These are phyloP conservation scores for Cyclura pinguis DNA, from an alignment of 2,797 vertebrate species.

Conservation along the genomic window DNA sequence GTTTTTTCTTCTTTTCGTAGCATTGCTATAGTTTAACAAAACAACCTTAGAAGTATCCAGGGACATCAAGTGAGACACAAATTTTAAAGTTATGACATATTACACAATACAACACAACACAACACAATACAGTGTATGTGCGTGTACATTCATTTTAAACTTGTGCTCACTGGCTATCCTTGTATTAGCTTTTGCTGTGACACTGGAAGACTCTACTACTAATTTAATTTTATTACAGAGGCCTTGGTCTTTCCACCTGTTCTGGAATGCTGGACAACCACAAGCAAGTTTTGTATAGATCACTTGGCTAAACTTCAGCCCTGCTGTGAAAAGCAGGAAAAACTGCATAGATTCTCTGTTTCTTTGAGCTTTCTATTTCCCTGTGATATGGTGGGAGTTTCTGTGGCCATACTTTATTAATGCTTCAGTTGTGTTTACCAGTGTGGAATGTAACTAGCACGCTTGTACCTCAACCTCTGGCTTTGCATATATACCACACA, in stretches of 20 bases:
- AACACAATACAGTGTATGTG: not conserved
- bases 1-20: accelerated
- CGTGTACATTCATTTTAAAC: not conserved
- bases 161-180: not conserved
- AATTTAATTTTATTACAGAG: conserved; percentile 28
- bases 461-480: conserved; percentile 34
- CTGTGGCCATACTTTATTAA: conserved; percentile 24
- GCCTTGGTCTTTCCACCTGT: conserved; percentile 6
- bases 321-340: accelerated
- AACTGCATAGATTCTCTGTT: not conserved
- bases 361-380: conserved; percentile 32
- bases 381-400: not conserved
- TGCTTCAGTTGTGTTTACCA: conserved; percentile 13
- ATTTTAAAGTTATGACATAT: conserved; percentile 1
- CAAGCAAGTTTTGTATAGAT: not conserved
- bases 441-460: conserved; percentile 25
- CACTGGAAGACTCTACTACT: not conserved
- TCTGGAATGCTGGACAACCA: not conserved
- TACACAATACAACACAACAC: too few relatives aligned
- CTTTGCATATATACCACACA: conserved; percentile 20
- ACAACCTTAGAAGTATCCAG: conserved; percentile 1
- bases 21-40: not conserved
- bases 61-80: not conserved
- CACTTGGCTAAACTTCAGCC: not conserved
- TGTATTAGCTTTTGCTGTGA: not conserved